Conservation (phyloP, 2,797 vertebrate species). For the Champsocephalus esox region DNA sequence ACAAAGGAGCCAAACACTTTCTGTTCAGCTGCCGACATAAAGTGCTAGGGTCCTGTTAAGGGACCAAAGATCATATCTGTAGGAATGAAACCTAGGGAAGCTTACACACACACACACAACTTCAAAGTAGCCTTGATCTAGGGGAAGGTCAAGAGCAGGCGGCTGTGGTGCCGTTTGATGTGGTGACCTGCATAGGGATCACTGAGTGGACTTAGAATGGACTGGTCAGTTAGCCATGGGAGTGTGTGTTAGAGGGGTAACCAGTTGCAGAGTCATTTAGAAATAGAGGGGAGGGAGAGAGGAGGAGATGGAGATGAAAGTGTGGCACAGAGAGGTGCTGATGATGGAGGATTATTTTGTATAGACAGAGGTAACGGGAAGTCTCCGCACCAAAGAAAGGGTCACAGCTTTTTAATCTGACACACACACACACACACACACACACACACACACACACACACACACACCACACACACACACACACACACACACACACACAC, state of each 20-base stretch:
- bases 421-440: neutral
- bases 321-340: conserved; percentile 54
- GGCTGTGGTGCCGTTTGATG: conserved; percentile 70
- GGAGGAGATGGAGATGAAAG: conserved; percentile 70
- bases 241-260: conserved; percentile 57
- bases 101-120: conserved; percentile 35
- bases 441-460: too few relatives aligned
- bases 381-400: conserved; percentile 50
- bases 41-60: conserved; percentile 26
- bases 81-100: conserved; percentile 32
- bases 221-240: conserved; percentile 67
- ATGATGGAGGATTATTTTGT: conserved; percentile 71
- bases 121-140: conserved; percentile 79
- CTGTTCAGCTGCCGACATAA: conserved; percentile 17
- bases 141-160: conserved; percentile 75
- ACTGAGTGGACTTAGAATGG: conserved; percentile 56
- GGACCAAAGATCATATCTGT: conserved; percentile 39
- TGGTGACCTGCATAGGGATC: conserved; percentile 67
- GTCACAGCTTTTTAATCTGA: conserved; percentile 59
- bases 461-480: too few relatives aligned
- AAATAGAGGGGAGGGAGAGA: conserved; percentile 31
- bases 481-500: too few relatives aligned
- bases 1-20: conserved; percentile 27
- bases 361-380: conserved; percentile 50
- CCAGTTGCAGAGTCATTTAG: conserved; percentile 65